Base-by-base conservation (phyloP, 2,113 vertebrate genomes). In the Xiphias gladius region DNA sequence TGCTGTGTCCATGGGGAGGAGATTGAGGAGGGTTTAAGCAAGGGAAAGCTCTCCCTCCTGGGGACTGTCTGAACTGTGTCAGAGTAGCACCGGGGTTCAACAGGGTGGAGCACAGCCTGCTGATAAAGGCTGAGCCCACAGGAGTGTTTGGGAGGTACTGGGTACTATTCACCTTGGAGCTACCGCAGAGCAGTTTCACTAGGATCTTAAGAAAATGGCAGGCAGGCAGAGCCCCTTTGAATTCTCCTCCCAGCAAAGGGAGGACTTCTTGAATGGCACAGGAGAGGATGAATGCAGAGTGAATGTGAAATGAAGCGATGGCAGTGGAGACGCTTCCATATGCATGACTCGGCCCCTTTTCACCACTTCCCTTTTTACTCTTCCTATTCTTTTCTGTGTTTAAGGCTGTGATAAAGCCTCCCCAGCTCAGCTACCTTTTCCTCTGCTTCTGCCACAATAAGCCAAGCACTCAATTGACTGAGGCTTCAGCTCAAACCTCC, bases 251-350 rank as follows among this genome's bases (percentile, higher is more conserved):
- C 85, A 16, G 73, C 79, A 82, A 77, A 83, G 71, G 82, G 78
- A 85, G 75, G 71, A 79, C 84, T 85, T 55, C 85, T 88, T 89
- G 83, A 93, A 91, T 92, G 86, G 85, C 91, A 80, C 76, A 57
- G 85, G 75, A 82, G 83, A 80, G 84, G 89, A 80, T 80, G 80
- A 83, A 86, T 86, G 82, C 86, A 16, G 55, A 67, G 84, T 78
- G 86, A 92, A 92, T 92, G 68, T 85, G 83, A 90, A 94, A 92
- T 83, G 88, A 87, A 89, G 57, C 22, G 37, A 73, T 28, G 62
- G 85, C 87, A 87, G 77, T 20, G 24, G 70, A 88, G 78, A 57
- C 14, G 12, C 80, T 87, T 88, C 84, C 88, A 80, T 89, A 91
- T 94, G 91, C 84, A 92, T 91, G 87, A 87, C 86, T 72, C 4